Evolutionary conservation across 2,888 invertebrate species (phyloP).

Genomic region (Ditula angustiorana): DNA sequence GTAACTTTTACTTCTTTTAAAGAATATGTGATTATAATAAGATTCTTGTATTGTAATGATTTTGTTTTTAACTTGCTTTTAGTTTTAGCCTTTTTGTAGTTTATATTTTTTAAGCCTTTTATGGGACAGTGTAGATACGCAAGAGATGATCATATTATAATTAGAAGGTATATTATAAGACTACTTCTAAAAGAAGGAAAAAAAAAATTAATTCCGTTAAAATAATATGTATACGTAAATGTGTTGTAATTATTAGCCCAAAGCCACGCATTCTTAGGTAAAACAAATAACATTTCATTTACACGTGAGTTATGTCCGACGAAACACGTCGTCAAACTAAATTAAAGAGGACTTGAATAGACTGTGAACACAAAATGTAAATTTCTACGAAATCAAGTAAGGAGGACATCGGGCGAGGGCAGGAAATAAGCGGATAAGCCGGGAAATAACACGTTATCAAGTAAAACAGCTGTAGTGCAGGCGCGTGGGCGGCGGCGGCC

Average conservation of each 20-base stretch:
- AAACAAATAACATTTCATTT: neutral
- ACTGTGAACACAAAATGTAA: conserved; percentile 16
- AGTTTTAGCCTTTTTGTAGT: no score
- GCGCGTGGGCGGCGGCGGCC: conserved; percentile 74
- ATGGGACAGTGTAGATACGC: no score
- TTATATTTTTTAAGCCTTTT: no score
- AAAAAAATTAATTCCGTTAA: no score
- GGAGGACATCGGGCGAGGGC: conserved; percentile 40
- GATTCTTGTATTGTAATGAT: no score
- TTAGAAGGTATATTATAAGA: no score
- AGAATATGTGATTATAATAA: no score
- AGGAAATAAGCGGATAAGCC: conserved; percentile 48
- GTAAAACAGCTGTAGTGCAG: conserved; percentile 80
- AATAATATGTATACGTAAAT: no score
- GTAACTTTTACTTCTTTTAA: neutral
- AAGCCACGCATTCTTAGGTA: neutral
- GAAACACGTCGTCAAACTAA: conserved; percentile 14
- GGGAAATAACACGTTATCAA: conserved; percentile 66
- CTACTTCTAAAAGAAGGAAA: no score
- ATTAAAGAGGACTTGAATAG: conserved; percentile 20
- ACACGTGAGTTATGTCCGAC: conserved; percentile 2
- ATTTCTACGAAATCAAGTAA: conserved; percentile 18
- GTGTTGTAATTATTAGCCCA: neutral
- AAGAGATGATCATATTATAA: no score
- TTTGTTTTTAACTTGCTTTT: no score